Evolutionary conservation across 1,140 invertebrate genomes (phyloP).

Genomic region (Eulimnadia texana): DNA sequence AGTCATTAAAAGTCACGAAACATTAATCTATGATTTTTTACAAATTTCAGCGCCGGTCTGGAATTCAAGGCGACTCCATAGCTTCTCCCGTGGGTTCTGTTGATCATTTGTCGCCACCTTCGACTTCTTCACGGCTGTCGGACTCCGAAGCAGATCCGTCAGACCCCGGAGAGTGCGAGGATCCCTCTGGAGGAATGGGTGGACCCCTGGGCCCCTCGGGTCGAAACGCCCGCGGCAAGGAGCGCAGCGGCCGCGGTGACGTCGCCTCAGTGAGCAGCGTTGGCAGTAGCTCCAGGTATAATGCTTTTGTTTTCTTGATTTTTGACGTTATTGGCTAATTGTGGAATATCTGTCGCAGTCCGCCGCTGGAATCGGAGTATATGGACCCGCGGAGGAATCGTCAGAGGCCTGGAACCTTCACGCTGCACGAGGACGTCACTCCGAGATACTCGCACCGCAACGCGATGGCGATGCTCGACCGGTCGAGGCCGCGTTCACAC

Average conservation of each 20-base stretch:
- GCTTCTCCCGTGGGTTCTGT: constrained; percentile 37
- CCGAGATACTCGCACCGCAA: constrained; percentile 3
- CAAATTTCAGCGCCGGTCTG: constrained; percentile 25
- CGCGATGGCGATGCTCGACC: constrained; percentile 7
- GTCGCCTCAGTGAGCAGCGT: constrained; percentile 71
- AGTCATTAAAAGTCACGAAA: background rate
- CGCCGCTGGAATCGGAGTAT: constrained; percentile 47
- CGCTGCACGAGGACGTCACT: constrained; percentile 20
- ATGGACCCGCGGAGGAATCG: constrained; percentile 47
- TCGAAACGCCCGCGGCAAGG: constrained; percentile 3
- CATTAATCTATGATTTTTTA: background rate
- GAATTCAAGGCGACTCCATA: constrained; percentile 31
- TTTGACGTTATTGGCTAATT: too few relatives aligned
- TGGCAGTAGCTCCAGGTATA: constrained; percentile 62
- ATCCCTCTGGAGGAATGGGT: background rate
- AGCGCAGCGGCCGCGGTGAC: constrained; percentile 35
- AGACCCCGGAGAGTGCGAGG: constrained; percentile 52
- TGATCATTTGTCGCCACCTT: constrained; percentile 83
- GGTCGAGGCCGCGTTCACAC: constrained; percentile 37
- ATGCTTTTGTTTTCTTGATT: constrained; percentile 25
- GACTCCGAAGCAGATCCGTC: constrained; percentile 64
- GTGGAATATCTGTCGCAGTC: too few relatives aligned
- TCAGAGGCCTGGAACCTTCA: constrained; percentile 48
- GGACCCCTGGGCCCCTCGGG: constrained; percentile 1
- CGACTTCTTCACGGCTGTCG: constrained; percentile 67